A percentile compares a stretch with the other conserved stretches of the same genome.
Evolutionary conservation across 2,113 vertebrate species (phyloP).

Genomic region (Toxostoma redivivum): DNA sequence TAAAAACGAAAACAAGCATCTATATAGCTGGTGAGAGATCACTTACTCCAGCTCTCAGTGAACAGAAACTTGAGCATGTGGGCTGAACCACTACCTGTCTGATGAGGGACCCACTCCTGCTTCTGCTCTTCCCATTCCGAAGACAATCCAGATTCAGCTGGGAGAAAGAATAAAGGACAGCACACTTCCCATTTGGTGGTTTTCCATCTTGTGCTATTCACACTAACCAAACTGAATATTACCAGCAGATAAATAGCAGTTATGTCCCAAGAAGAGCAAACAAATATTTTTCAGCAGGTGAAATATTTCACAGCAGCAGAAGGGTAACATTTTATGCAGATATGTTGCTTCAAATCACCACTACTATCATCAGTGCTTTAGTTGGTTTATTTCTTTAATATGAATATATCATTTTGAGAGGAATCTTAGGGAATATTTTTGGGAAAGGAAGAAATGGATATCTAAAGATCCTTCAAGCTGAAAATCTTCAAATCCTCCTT

Average conservation of each 20-base stretch:
- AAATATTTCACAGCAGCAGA: neutral
- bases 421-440: neutral
- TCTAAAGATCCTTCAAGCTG: neutral
- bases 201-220: neutral
- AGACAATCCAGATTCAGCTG: neutral
- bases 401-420: neutral
- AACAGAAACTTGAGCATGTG: neutral
- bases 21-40: rapidly evolving
- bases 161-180: neutral
- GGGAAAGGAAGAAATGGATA: neutral
- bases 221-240: neutral
- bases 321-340: neutral
- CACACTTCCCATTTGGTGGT: neutral
- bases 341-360: neutral
- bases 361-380: neutral
- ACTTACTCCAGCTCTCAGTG: neutral
- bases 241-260: neutral
- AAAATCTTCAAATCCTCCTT: neutral
- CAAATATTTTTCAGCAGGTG: neutral
- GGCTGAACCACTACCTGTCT: neutral
- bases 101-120: neutral
- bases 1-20: neutral
- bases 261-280: neutral
- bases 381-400: neutral
- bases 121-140: neutral